Conservation (phyloP, 1,140 invertebrate species). For the Neodiprion virginianus region DNA sequence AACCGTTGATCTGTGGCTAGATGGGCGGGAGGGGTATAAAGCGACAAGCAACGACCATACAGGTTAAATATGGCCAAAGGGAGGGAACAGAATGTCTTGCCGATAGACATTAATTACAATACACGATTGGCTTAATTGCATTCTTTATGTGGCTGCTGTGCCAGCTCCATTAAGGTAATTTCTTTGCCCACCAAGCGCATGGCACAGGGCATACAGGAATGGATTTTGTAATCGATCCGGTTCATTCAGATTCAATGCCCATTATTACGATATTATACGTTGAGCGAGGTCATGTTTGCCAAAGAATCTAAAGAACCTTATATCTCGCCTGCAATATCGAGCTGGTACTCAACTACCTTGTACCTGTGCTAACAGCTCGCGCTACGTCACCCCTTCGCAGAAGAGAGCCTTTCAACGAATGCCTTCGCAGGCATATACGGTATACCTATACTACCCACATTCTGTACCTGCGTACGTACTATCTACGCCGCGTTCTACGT, state of each 20-base stretch:
- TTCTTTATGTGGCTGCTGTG: slow-evolving; percentile 42
- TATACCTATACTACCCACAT: background rate
- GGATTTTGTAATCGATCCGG: slow-evolving; percentile 29
- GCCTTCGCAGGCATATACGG: background rate
- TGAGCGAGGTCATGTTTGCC: slow-evolving; percentile 10
- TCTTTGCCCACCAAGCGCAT: slow-evolving; percentile 28
- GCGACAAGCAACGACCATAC: background rate
- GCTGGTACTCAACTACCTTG: too few relatives aligned
- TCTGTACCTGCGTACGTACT: too few relatives aligned
- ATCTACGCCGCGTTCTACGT: too few relatives aligned
- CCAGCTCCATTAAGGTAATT: slow-evolving; percentile 32
- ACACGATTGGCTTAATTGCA: slow-evolving; percentile 49
- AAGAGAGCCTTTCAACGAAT: background rate
- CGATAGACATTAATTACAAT: slow-evolving; percentile 42
- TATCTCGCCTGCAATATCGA: background rate
- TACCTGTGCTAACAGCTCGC: too few relatives aligned
- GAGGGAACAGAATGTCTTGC: background rate
- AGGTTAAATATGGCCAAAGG: slow-evolving; percentile 5
- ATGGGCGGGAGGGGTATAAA: background rate
- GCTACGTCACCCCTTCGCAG: too few relatives aligned
- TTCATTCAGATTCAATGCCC: slow-evolving; percentile 18
- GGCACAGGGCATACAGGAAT: background rate
- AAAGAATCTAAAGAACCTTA: background rate
- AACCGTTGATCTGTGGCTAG: background rate
- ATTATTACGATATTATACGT: slow-evolving; percentile 23